phyloP scores from a whole-genome alignment of 1,140 invertebrate species.

The Thaumatotibia leucotreta region DNA sequence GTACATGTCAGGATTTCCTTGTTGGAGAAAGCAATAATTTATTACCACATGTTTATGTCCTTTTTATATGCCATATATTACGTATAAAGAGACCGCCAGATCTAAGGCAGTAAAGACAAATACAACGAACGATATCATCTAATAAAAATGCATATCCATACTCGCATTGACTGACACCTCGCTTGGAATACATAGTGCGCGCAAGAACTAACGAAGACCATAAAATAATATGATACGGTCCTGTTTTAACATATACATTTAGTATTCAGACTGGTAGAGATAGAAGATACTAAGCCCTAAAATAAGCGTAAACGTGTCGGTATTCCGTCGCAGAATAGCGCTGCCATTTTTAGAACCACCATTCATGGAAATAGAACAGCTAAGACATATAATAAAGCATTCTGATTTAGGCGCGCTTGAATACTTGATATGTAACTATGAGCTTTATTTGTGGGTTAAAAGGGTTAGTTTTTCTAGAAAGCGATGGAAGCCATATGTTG shows the following conservation, averaged over 20 bases:
- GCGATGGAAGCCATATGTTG: not conserved
- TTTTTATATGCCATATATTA: not conserved
- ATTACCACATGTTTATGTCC: not conserved
- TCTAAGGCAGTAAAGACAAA: slow-evolving; percentile 2
- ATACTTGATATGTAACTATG: not conserved
- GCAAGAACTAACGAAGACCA: not conserved
- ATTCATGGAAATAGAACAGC: slow-evolving; percentile 21
- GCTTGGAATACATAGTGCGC: slow-evolving; percentile 6
- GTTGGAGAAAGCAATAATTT: not conserved
- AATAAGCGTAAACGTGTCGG: slow-evolving; percentile 21
- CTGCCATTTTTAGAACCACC: slow-evolving; percentile 36
- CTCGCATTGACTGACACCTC: slow-evolving; percentile 3
- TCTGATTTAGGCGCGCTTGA: not conserved
- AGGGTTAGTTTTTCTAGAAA: not conserved
- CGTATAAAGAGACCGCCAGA: not conserved
- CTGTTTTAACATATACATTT: not conserved
- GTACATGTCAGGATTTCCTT: not conserved
- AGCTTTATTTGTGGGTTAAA: not conserved
- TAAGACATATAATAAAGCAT: slow-evolving; percentile 7
- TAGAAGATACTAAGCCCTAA: slow-evolving; percentile 1
- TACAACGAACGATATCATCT: not conserved
- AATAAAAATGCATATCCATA: not conserved
- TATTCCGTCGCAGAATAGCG: slow-evolving; percentile 31
- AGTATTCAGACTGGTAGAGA: not conserved
- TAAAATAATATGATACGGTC: not conserved